Percentiles rank a stretch among this genome's conserved stretches.
These are phyloP conservation scores for Eretmocerus hayati DNA, from an alignment of 2,888 invertebrate genomes.

Conservation along the genomic window DNA sequence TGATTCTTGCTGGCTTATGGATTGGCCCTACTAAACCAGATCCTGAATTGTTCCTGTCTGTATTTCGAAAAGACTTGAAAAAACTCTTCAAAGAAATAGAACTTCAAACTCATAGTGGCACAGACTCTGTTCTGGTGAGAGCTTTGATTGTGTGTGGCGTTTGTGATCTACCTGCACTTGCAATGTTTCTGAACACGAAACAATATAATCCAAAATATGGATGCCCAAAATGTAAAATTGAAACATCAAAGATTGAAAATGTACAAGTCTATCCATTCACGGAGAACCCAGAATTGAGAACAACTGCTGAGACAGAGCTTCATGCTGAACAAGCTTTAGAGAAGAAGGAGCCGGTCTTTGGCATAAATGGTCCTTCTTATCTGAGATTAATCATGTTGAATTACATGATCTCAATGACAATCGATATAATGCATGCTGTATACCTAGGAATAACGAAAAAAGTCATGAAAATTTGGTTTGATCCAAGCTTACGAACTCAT, in stretches of 20 bases:
- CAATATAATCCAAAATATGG: neutral
- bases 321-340: neutral
- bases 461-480: neutral
- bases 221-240: too few species aligned
- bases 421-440: too few species aligned
- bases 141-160: neutral
- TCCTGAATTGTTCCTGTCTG: neutral
- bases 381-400: too few species aligned
- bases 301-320: neutral
- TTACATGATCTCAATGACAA: neutral
- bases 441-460: neutral
- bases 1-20: neutral
- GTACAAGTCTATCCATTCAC: neutral
- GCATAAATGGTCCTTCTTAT: neutral
- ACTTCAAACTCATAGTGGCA: neutral
- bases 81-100: neutral
- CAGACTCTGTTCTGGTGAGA: neutral
- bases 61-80: neutral
- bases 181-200: neutral
- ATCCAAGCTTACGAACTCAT: too few species aligned
- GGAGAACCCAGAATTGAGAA: neutral
- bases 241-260: neutral
- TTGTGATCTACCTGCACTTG: too few species aligned
- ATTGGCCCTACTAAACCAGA: neutral
- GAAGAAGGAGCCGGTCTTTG: neutral